Percentiles rank a stretch among this genome's conserved stretches.
Conservation (phyloP, 2,797 vertebrate species). For the Setipinna tenuifilis region DNA sequence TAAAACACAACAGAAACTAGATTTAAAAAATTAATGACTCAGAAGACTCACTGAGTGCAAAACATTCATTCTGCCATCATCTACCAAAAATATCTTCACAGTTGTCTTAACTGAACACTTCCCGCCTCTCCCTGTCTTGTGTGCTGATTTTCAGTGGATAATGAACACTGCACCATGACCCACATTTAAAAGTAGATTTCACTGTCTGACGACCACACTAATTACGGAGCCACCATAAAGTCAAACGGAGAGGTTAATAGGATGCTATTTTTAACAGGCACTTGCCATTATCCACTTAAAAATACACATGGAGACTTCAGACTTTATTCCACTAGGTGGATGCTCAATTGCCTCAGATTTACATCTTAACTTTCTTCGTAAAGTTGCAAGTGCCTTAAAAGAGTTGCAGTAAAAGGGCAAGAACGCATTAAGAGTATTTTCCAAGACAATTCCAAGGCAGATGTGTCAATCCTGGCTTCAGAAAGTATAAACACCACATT, state of each 20-base stretch:
- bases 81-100: neutral
- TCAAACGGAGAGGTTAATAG: slow-evolving; percentile 69
- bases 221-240: slow-evolving; percentile 66
- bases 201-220: slow-evolving; percentile 66
- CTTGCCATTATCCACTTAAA: slow-evolving; percentile 51
- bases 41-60: neutral
- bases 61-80: neutral
- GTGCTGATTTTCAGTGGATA: slow-evolving; percentile 54
- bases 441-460: too few species aligned
- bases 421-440: neutral
- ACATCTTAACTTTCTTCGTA: neutral
- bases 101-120: neutral
- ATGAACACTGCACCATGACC: slow-evolving; percentile 61
- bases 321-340: slow-evolving; percentile 28
- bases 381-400: neutral
- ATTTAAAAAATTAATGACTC: neutral
- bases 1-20: neutral
- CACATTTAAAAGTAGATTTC: slow-evolving; percentile 66
- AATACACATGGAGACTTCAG: slow-evolving; percentile 43
- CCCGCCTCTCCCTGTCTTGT: slow-evolving; percentile 25
- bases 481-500: too few species aligned
- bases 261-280: slow-evolving; percentile 66
- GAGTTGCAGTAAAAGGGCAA: neutral
- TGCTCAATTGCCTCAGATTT: slow-evolving; percentile 36
- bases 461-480: too few species aligned